phyloP scores from a whole-genome alignment of 2,113 vertebrate species.

The Chaenocephalus aceratus region DNA sequence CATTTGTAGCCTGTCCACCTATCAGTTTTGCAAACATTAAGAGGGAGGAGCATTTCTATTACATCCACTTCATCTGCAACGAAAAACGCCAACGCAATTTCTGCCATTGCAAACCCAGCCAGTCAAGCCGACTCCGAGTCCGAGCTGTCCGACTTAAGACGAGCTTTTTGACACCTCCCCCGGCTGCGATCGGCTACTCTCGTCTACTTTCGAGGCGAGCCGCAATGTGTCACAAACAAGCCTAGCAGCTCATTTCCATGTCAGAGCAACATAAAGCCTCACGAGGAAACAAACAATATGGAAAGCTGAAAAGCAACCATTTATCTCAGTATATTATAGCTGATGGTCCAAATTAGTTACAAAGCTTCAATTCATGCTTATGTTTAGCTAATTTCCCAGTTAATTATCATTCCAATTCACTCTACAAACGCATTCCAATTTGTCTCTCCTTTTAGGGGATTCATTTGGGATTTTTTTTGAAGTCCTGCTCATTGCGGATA shows the following conservation, averaged over 20 bases:
- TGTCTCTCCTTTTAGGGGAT: slow-evolving; percentile 54
- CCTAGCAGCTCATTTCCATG: slow-evolving; percentile 40
- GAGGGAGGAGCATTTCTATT: too few relatives aligned
- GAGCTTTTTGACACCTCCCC: too few relatives aligned
- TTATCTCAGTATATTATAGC: slow-evolving; percentile 52
- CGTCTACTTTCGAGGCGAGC: too few relatives aligned
- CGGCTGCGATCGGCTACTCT: too few relatives aligned
- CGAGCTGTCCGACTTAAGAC: too few relatives aligned
- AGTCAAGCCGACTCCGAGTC: too few relatives aligned
- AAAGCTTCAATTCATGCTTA: slow-evolving; percentile 58
- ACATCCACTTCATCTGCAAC: too few relatives aligned
- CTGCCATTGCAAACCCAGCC: too few relatives aligned
- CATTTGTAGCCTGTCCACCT: too few relatives aligned
- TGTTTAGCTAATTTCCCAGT: slow-evolving; percentile 63
- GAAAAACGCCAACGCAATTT: too few relatives aligned
- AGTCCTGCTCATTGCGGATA: slow-evolving; percentile 42
- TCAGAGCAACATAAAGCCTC: slow-evolving; percentile 33
- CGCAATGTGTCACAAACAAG: too few relatives aligned
- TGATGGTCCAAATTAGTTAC: slow-evolving; percentile 57
- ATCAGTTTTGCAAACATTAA: too few relatives aligned
- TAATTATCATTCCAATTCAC: slow-evolving; percentile 64
- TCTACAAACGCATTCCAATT: slow-evolving; percentile 56
- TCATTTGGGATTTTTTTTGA: slow-evolving; percentile 39
- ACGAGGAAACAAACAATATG: slow-evolving; percentile 24
- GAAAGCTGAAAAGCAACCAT: slow-evolving; percentile 49